Evolutionary conservation across 2,797 vertebrate species (phyloP).

Genomic region (Argya squamiceps): DNA sequence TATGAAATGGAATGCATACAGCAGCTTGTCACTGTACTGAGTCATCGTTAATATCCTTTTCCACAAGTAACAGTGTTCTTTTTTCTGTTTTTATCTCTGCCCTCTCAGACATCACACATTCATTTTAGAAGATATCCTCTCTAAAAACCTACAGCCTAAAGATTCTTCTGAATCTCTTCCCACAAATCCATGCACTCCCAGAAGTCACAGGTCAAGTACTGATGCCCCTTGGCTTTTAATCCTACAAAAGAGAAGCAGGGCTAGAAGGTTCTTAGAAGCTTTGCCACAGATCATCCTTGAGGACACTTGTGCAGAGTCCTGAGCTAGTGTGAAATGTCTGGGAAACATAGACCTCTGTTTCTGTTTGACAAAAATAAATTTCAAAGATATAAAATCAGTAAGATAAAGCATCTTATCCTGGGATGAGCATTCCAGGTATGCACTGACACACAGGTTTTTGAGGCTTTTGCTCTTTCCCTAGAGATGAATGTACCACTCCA

Average conservation of each 20-base stretch:
- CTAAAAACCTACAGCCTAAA: background rate
- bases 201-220: constrained; percentile 11
- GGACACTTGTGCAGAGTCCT: background rate
- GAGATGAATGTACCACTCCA: background rate
- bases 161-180: background rate
- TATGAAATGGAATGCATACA: background rate
- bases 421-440: background rate
- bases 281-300: background rate
- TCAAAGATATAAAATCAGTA: background rate
- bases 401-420: background rate
- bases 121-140: background rate
- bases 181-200: background rate
- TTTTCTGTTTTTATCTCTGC: background rate
- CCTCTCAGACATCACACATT: background rate
- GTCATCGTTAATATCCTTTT: background rate
- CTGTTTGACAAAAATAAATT: background rate
- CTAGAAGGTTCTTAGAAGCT: background rate
- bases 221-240: background rate
- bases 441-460: background rate
- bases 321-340: background rate
- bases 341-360: background rate
- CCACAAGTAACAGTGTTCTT: background rate
- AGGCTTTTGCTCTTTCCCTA: background rate
- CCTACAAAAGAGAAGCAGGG: background rate
- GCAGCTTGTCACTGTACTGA: background rate